phyloP scores from a whole-genome alignment of 2,888 invertebrate genomes.

The Rhagonycha fulva region DNA sequence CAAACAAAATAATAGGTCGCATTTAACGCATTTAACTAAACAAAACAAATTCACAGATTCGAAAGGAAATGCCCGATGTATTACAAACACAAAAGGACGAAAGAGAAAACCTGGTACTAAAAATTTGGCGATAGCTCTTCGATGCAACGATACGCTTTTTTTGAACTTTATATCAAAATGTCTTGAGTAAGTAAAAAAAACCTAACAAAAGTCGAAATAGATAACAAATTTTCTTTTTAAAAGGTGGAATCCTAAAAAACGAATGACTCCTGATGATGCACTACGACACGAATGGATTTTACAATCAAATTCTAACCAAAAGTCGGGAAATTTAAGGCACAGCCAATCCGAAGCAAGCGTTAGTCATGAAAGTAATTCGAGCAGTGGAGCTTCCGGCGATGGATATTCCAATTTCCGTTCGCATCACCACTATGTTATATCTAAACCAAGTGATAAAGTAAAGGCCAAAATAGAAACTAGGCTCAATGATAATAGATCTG shows the following conservation, averaged over 20 bases:
- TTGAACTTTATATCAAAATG: slow-evolving; percentile 90
- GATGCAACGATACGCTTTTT: slow-evolving; percentile 86
- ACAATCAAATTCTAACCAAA: slow-evolving; percentile 58
- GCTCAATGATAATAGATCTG: slow-evolving; percentile 54
- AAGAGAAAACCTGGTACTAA: slow-evolving; percentile 87
- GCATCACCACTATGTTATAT: slow-evolving; percentile 47
- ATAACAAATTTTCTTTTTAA: neutral
- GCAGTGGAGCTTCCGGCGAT: slow-evolving; percentile 50
- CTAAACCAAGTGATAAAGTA: slow-evolving; percentile 49
- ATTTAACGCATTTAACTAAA: neutral
- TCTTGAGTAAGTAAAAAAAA: slow-evolving; percentile 72
- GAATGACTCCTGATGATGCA: slow-evolving; percentile 91
- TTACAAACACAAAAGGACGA: slow-evolving; percentile 92
- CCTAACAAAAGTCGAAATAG: neutral
- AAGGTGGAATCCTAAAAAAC: slow-evolving; percentile 91
- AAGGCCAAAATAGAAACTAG: slow-evolving; percentile 53
- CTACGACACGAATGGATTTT: slow-evolving; percentile 84
- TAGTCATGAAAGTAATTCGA: slow-evolving; percentile 47
- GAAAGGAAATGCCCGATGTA: slow-evolving; percentile 86
- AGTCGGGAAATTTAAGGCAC: slow-evolving; percentile 55
- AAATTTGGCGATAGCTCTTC: slow-evolving; percentile 77
- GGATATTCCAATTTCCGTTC: slow-evolving; percentile 42
- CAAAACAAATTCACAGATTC: slow-evolving; percentile 67
- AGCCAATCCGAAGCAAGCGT: slow-evolving; percentile 59
- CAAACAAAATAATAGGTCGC: neutral